Percentiles rank a stretch among this genome's conserved stretches.
Evolutionary conservation across 1,140 invertebrate species (phyloP).

Genomic region (Drosophila carrolli): DNA sequence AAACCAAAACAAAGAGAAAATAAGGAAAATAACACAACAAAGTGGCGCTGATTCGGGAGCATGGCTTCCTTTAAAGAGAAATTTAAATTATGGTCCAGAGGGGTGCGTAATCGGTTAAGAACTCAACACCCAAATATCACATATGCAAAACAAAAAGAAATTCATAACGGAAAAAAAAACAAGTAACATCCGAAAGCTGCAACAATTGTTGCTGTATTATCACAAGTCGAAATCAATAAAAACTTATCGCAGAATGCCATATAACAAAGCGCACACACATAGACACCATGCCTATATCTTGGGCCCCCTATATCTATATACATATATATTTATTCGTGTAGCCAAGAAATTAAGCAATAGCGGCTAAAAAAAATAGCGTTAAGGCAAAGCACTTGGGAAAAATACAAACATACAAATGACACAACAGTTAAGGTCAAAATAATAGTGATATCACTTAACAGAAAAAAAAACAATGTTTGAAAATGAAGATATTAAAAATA

Average conservation of each 20-base stretch:
- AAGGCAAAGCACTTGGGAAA: slow-evolving; percentile 44
- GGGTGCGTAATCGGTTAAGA: slow-evolving; percentile 67
- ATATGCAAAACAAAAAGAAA: not conserved
- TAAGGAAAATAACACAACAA: slow-evolving; percentile 19
- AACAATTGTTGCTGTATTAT: slow-evolving; percentile 60
- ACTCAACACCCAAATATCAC: not conserved
- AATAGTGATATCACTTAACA: not conserved
- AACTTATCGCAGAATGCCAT: slow-evolving; percentile 67
- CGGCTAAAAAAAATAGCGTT: slow-evolving; percentile 28
- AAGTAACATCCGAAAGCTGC: not conserved
- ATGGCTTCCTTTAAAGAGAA: slow-evolving; percentile 84
- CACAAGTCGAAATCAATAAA: slow-evolving; percentile 81
- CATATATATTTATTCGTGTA: slow-evolving; percentile 20
- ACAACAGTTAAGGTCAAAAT: not conserved
- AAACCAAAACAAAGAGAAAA: slow-evolving; percentile 7
- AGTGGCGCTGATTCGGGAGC: slow-evolving; percentile 42
- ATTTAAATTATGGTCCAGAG: slow-evolving; percentile 82
- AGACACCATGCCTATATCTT: slow-evolving; percentile 17
- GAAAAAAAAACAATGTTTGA: no score
- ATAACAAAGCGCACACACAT: slow-evolving; percentile 31
- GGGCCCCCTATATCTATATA: not conserved
- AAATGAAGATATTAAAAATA: no score
- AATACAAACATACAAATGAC: slow-evolving; percentile 7
- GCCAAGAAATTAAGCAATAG: slow-evolving; percentile 52
- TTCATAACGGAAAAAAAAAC: slow-evolving; percentile 12